Base-by-base conservation (phyloP, 2,888 invertebrate species). In the Leucophora obtusa region DNA sequence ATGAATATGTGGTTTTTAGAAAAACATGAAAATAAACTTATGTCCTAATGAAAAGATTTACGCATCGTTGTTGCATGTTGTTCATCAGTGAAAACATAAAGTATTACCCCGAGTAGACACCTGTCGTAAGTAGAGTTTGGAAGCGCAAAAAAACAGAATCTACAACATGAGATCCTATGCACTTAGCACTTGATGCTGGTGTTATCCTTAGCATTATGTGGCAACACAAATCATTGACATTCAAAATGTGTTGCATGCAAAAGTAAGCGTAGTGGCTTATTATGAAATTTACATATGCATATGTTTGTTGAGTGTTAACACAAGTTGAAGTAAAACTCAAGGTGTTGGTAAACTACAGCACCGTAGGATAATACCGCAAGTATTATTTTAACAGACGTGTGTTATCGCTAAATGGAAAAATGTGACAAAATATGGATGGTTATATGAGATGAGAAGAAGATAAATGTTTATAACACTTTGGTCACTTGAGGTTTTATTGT, bases 401-500 rank as follows among this genome's bases (percentile, higher is more conserved):
- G 72, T 76, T 76, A 81, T 81, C 76, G 72, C 72, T 66, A 17
- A 54, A 69, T 17, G 71, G 47, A 24, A 56, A 76, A 73, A 73
- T 68, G 18, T 58, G 69, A 65, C 72, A 76, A 71, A 82, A 79
- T 82, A 38, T 69, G 14, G 11, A 38, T 38, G 4, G 1, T 11
- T 38, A 38, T 38, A 38, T 38, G 76, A 79, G 47, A 71, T 68
- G 73, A 66, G 60, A 74, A 65, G 60, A 70, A 72, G 76, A 81
- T 76, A 58, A 73, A 76, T 81, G 69, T 69, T 76, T 59, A 63
- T 76, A 72, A 73, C 80, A 69, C 80, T 54, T 65, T 83, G 86
- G 86, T 85, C 87, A 87, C 87, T 86, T 86, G 87, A 87, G 86
- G 85, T 86, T 86, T 70, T 17, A 47, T 9, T 56, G 0, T 38